Evolutionary conservation across 2,888 invertebrate genomes (phyloP), one percentile per base, ranked within the genome.

Genomic region (Boloria selene): DNA sequence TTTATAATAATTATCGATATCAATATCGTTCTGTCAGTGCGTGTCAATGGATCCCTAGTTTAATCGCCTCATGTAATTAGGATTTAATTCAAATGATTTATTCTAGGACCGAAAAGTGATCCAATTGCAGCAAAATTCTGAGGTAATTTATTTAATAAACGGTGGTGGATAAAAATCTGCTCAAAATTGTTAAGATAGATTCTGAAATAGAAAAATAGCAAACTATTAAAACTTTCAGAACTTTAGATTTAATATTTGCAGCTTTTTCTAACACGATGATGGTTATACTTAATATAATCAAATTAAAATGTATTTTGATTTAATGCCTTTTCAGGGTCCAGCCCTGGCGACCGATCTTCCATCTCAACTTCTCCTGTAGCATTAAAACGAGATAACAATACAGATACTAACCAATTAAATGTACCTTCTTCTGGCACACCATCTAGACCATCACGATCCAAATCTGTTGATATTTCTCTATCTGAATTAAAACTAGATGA

Each of bases 381-480:
- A 73, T 87, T 84, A 67, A 90, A 87, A 71, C 85, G 82, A 73
- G 86, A 88, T 6, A 68, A 65, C 5, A 75, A 63, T 68, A 53
- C 75, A 6, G 91, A 90, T 18, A 65, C 82, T 2, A 88, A 89
- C 74, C 91, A 90, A 75, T 78, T 91, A 0, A 81, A 83, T 69
- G 79, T 89, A 14, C 91, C 91, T 14, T 66, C 79, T 13, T 17
- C 59, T 50, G 59, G 59, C 64, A 79, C 84, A 17, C 87, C 87
- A 65, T 82, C 85, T 45, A 86, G 92, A 67, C 93, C 93, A 71
- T 85, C 83, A 70, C 81, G 94, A 47, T 94, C 94, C 0, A 93
- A 92, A 80, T 94, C 94, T 0, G 92, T 94, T 2, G 94, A 94
- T 70, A 90, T 93, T 1, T 87, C 93, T 1, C 82, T 92, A 2